These are phyloP conservation scores for Polyommatus icarus DNA, from an alignment of 2,888 invertebrate genomes.

Conservation along the genomic window DNA sequence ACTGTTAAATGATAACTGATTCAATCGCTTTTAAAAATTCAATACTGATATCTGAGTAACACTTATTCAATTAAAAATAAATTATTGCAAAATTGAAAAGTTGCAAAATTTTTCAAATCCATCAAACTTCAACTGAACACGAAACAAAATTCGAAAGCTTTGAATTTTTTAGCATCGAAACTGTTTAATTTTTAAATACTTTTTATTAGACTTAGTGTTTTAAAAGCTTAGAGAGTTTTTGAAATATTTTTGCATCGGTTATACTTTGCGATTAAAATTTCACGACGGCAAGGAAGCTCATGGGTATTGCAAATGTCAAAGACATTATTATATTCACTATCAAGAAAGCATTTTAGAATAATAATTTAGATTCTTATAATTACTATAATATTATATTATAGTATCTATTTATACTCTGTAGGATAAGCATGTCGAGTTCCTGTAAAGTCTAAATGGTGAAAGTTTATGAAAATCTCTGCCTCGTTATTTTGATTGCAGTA, in stretches of 20 bases:
- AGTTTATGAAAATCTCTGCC: too few species aligned
- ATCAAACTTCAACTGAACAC: constrained; percentile 6
- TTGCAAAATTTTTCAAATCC: neutral
- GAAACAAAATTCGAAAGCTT: constrained; percentile 1
- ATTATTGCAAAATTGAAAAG: neutral
- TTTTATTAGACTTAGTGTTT: constrained; percentile 8
- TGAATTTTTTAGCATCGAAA: neutral
- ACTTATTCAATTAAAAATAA: neutral
- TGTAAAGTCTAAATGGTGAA: too few species aligned
- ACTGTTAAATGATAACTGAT: too few species aligned
- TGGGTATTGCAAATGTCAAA: neutral
- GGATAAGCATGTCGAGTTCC: too few species aligned
- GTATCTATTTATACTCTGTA: too few species aligned
- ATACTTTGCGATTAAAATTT: neutral
- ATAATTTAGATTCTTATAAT: neutral
- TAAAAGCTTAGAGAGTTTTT: neutral
- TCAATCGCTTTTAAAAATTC: too few species aligned
- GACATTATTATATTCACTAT: neutral
- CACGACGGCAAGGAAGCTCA: neutral
- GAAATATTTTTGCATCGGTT: neutral
- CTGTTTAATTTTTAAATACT: neutral
- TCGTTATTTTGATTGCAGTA: too few species aligned
- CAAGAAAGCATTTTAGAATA: neutral
- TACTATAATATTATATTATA: too few species aligned
- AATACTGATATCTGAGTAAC: neutral